These are phyloP conservation scores for Laodelphax striatellus DNA, from an alignment of 1,140 invertebrate species.

Conservation along the genomic window DNA sequence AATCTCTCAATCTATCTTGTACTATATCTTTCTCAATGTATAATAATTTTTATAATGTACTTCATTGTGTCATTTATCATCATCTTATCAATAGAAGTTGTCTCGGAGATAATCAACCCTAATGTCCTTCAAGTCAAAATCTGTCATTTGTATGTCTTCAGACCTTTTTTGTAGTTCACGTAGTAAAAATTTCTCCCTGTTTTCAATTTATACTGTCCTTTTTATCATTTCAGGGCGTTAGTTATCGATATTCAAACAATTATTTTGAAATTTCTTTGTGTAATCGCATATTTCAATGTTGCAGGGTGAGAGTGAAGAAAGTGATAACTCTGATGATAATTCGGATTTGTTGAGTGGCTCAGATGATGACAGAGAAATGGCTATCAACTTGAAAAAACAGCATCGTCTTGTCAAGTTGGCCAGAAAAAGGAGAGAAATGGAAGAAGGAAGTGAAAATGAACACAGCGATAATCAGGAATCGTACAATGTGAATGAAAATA, in stretches of 20 bases:
- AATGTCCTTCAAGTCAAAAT: too few species aligned
- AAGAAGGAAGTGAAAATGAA: constrained; percentile 32
- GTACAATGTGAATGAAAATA: constrained; percentile 38
- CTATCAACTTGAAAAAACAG: constrained; percentile 67
- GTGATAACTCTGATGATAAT: constrained; percentile 32
- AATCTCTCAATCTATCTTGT: too few species aligned
- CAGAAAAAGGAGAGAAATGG: constrained; percentile 29
- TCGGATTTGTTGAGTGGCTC: constrained; percentile 36
- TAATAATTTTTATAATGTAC: too few species aligned
- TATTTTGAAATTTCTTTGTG: not conserved
- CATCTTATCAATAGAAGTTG: too few species aligned
- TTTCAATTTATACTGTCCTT: too few species aligned
- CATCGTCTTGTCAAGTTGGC: constrained; percentile 36
- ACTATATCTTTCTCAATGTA: too few species aligned
- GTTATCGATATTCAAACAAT: not conserved
- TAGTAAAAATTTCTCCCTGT: too few species aligned
- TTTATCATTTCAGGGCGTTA: too few species aligned
- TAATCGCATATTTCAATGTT: not conserved
- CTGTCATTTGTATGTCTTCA: too few species aligned
- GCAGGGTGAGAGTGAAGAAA: constrained; percentile 31
- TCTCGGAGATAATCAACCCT: too few species aligned
- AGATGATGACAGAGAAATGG: constrained; percentile 67
- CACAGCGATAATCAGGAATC: constrained; percentile 24
- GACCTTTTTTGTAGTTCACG: too few species aligned
- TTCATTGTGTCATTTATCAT: too few species aligned